These are phyloP conservation scores for Rhipidura dahli DNA, from an alignment of 2,113 vertebrate genomes.

Conservation along the genomic window DNA sequence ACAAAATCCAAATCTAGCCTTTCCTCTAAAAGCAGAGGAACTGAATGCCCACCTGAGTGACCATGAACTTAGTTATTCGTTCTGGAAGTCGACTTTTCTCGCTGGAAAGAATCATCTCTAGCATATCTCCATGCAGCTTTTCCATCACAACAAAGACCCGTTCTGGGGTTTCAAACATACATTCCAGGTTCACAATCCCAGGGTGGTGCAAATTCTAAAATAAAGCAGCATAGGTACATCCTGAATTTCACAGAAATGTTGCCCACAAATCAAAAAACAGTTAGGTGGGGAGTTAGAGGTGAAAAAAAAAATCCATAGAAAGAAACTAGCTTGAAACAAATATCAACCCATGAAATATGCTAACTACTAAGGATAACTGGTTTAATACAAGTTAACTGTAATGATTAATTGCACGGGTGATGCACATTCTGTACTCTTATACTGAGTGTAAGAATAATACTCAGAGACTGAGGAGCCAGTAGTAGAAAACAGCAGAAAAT, in stretches of 20 bases:
- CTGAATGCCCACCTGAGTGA: slow-evolving; percentile 86
- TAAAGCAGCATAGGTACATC: neutral
- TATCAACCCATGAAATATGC: neutral
- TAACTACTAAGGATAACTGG: neutral
- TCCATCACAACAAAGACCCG: slow-evolving; percentile 99
- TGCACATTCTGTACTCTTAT: neutral
- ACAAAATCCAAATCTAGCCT: neutral
- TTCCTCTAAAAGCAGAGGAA: neutral
- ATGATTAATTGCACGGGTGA: neutral
- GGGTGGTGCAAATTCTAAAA: slow-evolving; percentile 94
- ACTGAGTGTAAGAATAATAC: neutral
- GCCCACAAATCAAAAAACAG: neutral
- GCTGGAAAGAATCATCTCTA: slow-evolving; percentile 98
- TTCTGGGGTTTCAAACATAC: slow-evolving; percentile 98
- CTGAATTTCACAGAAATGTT: neutral
- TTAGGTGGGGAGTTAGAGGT: neutral
- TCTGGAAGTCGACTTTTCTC: slow-evolving; percentile 97
- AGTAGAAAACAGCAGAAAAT: neutral
- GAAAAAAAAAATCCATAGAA: neutral
- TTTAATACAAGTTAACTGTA: neutral
- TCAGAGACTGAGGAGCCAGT: neutral
- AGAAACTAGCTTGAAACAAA: neutral
- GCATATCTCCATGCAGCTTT: slow-evolving; percentile 98
- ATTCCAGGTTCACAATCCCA: slow-evolving; percentile 97
- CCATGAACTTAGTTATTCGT: slow-evolving; percentile 95